Percentiles rank a stretch among this genome's conserved stretches.
Evolutionary conservation across 2,113 vertebrate species (phyloP).

Genomic region (Crotalus tigris): DNA sequence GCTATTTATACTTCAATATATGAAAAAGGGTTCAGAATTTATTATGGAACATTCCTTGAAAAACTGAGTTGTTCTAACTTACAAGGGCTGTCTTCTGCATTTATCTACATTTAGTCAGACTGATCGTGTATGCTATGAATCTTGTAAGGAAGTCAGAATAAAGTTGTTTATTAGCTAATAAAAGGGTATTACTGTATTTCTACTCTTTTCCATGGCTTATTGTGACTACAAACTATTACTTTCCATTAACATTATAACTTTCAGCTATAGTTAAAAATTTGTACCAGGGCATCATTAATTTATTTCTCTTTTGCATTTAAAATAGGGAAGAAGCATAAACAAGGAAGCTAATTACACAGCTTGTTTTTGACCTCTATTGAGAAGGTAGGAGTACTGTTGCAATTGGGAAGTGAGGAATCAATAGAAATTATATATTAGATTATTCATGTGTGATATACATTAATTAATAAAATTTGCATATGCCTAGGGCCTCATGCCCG

Average conservation of each 20-base stretch:
- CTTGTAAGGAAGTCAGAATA: conserved; percentile 40
- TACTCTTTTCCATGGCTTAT: conserved; percentile 51
- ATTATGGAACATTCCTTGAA: neutral
- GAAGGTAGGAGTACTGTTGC: conserved; percentile 39
- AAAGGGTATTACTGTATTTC: conserved; percentile 56
- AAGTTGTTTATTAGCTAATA: conserved; percentile 49
- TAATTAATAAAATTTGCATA: conserved; percentile 3
- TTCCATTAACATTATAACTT: conserved; percentile 67
- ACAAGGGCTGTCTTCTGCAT: neutral
- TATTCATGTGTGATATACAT: neutral
- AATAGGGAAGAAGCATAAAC: conserved; percentile 55
- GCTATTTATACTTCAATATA: neutral
- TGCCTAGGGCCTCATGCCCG: too few species aligned
- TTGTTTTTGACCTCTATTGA: conserved; percentile 33
- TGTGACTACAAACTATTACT: conserved; percentile 60
- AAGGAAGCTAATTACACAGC: conserved; percentile 49
- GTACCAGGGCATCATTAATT: conserved; percentile 52
- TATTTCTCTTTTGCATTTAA: conserved; percentile 50
- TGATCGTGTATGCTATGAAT: conserved; percentile 22
- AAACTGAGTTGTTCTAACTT: neutral
- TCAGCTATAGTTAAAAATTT: conserved; percentile 52
- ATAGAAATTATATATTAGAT: conserved; percentile 7
- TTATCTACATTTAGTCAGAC: neutral
- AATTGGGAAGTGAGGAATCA: conserved; percentile 7
- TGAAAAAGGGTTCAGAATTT: neutral